A percentile compares a stretch with the other conserved stretches of the same genome.
These are phyloP conservation scores for Vesta saturnalis DNA, from an alignment of 2,888 invertebrate genomes.

Conservation along the genomic window DNA sequence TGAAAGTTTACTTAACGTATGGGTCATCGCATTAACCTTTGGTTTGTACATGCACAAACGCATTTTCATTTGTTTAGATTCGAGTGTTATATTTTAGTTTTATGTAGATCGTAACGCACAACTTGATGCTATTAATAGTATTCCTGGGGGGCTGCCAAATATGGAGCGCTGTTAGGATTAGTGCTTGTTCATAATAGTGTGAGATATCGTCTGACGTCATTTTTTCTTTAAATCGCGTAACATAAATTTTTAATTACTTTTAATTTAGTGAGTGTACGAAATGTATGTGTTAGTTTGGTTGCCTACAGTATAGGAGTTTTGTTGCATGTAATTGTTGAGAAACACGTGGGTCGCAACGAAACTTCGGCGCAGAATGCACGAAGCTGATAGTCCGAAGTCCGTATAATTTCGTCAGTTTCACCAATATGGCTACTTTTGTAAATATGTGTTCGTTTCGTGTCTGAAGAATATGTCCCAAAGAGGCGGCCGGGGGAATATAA, in stretches of 20 bases:
- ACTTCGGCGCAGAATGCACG: slow-evolving; percentile 10
- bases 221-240: background rate
- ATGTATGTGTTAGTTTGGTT: slow-evolving; percentile 16
- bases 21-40: slow-evolving; percentile 1
- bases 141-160: slow-evolving; percentile 47
- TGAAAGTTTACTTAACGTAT: background rate
- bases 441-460: slow-evolving; percentile 56
- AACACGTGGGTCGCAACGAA: slow-evolving; percentile 16
- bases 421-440: slow-evolving; percentile 72
- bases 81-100: slow-evolving; percentile 13
- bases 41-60: background rate
- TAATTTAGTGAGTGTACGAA: background rate
- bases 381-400: slow-evolving; percentile 7
- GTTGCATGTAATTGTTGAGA: background rate
- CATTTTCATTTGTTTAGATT: background rate
- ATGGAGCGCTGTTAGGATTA: slow-evolving; percentile 42
- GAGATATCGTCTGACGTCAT: slow-evolving; percentile 37
- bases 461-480: slow-evolving; percentile 66
- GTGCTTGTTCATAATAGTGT: slow-evolving; percentile 27
- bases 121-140: slow-evolving; percentile 28
- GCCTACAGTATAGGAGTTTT: slow-evolving; percentile 19
- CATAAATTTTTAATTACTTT: slow-evolving; percentile 18
- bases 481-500: slow-evolving; percentile 70
- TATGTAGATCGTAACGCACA: slow-evolving; percentile 21
- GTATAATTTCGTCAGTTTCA: slow-evolving; percentile 58